Conservation (phyloP, 2,113 vertebrate genomes). For the Dipodomys merriami region DNA sequence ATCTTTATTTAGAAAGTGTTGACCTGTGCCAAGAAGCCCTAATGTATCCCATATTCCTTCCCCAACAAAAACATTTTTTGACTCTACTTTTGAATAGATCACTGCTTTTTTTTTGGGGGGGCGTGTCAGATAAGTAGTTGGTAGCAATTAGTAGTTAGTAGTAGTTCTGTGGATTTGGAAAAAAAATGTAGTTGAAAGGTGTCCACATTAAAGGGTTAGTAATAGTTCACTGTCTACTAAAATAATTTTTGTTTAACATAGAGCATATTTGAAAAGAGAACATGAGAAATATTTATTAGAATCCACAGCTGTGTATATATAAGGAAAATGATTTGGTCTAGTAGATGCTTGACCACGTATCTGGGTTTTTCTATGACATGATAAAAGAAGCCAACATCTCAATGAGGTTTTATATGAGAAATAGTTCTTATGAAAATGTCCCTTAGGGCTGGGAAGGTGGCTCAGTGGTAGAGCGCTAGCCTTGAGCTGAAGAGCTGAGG, state of each 20-base stretch:
- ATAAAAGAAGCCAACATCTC: background rate
- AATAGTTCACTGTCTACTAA: background rate
- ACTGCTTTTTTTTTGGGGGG: background rate
- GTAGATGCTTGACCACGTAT: background rate
- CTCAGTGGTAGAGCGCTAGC: no score
- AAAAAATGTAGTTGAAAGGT: background rate
- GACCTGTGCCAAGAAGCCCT: no score
- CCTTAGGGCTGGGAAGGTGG: no score
- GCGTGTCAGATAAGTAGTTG: background rate
- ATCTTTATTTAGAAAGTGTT: no score
- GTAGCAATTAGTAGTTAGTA: no score
- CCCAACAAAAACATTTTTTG: background rate
- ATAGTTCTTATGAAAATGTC: no score
- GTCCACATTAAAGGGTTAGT: background rate
- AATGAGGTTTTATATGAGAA: background rate
- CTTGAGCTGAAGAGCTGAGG: no score
- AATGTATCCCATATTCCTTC: no score
- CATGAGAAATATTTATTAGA: background rate
- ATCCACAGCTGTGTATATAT: background rate
- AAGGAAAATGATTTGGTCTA: background rate
- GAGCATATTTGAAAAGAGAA: background rate
- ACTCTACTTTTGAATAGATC: background rate
- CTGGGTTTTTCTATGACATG: background rate
- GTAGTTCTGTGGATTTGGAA: constrained; percentile 7
- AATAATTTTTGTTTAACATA: background rate